Base-by-base conservation (phyloP, 92 coral and sea anemone species). In the Epizoanthus ramosus region DNA sequence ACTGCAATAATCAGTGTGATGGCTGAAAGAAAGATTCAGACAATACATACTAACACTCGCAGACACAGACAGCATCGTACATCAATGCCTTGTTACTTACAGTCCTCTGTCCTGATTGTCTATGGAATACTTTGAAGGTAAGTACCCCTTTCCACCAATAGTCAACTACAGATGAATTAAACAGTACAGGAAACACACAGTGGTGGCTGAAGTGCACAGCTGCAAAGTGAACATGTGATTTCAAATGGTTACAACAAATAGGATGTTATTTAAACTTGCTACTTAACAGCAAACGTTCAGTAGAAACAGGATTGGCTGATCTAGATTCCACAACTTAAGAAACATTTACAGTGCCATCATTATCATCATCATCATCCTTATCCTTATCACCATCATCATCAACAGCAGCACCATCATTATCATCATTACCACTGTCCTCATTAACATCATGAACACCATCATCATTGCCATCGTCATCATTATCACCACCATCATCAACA, bases 161-260 rank as follows among this genome's bases (percentile, higher is more conserved):
- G 43, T 94, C 91, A 64, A 87, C 74, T n/a, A 94, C 92, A 39
- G 92, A 63, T 28, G 98, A 92, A 86, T 96, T 89, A 68, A 96
- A 96, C 75, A 88, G 79, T 56, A 92, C 91, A 31, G 99, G 99
- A 71, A 96, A 96, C 12, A 94, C 97, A 75, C 97, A 96, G 80
- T 94, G 96, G 81, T 96, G 99, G 95, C 76, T 92, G 85, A 96
- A 96, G 23, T 86, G 24, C 77, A 96, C 93, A 81, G 74, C 99
- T 96, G 81, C 17, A 61, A 73, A 71, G 69, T 68, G 74, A 89
- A 63, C 50, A 15, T 8, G 19, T 16, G 23, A 58, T 28, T 77
- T 18, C 35, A 17, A 52, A 33, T 56, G 63, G 52, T 18, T 22
- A 47, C 21, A 8, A n/a, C 43, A 37, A 37, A 37, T 37, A 37